Base-by-base conservation (phyloP, 2,888 invertebrate genomes). In the Empis livida region DNA sequence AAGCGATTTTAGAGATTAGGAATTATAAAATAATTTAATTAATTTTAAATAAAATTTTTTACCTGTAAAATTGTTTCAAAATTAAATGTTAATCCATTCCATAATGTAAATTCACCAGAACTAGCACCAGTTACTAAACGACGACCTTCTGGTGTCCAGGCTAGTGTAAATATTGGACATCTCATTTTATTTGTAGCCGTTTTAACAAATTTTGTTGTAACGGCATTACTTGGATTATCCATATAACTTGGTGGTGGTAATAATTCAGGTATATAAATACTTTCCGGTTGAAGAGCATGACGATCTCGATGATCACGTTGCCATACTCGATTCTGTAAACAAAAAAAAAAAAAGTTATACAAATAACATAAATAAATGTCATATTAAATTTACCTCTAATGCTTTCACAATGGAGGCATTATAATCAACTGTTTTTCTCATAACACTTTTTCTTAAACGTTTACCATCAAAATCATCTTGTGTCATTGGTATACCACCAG, bases 51-150 rank as follows among this genome's bases (percentile, higher is more conserved):
- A 15, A 40, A 10, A 8, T 16, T 42, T 20, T 64, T 61, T 68
- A 90, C 91, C 80, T 99, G 99, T 43, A 99, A 75, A 68, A 99
- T 99, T n/a, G 99, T 99, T 75, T 99, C 99, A 73, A 99, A 99
- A 73, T 99, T 99, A 71, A 99, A 99, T n/a, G 97, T 99, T 27
- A 99, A 78, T 30, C 99, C 99, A 75, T 99, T 99, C 99, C 99
- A 99, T 4, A 99, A 73, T 0, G 99, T 99, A 64, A 99, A 99
- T 72, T 99, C 99, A 41, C 99, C 99, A 47, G 96, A 96, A 27
- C 97, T 97, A 17, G 99, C 97, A 10, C 99, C 99, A 2, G 99
- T 99, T 8, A 99, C 91, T 51, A 99, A 74, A 56, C 99, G 80
- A 54, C 99, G 79, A 13, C 99, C 99, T 72, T 99, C 99, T 0